Evolutionary conservation across 30 jellyfish, hydroid and myxozoan species (phyloP).

Genomic region (Hydractinia echinata): DNA sequence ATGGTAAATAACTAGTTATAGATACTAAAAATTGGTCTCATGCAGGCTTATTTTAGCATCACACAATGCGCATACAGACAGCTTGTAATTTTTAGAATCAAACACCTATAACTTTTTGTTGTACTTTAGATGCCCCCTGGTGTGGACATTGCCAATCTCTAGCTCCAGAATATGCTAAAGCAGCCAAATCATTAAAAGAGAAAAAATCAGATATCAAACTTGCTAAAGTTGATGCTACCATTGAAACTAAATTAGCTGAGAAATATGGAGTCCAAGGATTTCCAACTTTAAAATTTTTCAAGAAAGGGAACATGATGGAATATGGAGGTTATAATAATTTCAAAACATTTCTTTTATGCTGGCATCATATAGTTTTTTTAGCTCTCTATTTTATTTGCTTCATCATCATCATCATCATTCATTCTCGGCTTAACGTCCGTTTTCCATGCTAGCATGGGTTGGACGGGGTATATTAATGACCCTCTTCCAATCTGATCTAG

Average conservation of each 20-base stretch:
- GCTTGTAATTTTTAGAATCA: background rate
- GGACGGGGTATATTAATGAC: too few relatives aligned
- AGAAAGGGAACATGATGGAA: constrained; percentile 68
- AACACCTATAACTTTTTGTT: background rate
- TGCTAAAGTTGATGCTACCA: constrained; percentile 96
- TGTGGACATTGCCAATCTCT: constrained; percentile 99
- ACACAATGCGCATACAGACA: too few relatives aligned
- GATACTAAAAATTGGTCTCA: too few relatives aligned
- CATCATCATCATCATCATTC: too few relatives aligned
- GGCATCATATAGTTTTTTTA: background rate
- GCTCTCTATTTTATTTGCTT: background rate
- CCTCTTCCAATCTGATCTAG: too few relatives aligned
- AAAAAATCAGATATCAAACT: constrained; percentile 66
- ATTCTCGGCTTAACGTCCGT: too few relatives aligned
- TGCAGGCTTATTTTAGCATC: too few relatives aligned
- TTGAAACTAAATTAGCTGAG: constrained; percentile 88
- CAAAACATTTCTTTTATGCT: background rate
- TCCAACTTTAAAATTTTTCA: constrained; percentile 95
- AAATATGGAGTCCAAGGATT: constrained; percentile 87
- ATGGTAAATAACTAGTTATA: too few relatives aligned
- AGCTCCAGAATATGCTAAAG: constrained; percentile 97
- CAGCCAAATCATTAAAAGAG: constrained; percentile 76
- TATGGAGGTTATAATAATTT: constrained; percentile 45
- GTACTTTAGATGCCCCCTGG: constrained; percentile 97
- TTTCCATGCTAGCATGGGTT: too few relatives aligned